Percentiles rank a stretch among this genome's conserved stretches.
Evolutionary conservation across 2,888 invertebrate species (phyloP).

Genomic region (Eretmocerus hayati): DNA sequence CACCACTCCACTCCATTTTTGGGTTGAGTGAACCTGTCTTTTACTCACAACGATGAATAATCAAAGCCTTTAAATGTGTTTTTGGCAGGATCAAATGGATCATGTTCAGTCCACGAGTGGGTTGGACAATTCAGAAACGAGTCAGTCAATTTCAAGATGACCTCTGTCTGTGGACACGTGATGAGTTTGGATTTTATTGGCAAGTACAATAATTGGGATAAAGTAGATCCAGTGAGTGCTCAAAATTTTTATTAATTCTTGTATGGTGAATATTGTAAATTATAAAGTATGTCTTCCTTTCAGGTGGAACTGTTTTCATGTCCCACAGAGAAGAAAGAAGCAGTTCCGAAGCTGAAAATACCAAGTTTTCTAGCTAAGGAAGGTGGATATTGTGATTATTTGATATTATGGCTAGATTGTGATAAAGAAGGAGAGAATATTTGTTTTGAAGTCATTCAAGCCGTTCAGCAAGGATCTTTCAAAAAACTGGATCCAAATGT

Average conservation of each 20-base stretch:
- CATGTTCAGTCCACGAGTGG: slow-evolving; percentile 95
- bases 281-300: slow-evolving; percentile 7
- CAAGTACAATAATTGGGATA: slow-evolving; percentile 97
- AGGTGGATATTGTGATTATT: slow-evolving; percentile 76
- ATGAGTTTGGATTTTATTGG: slow-evolving; percentile 88
- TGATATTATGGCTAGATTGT: slow-evolving; percentile 98
- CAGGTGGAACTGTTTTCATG: slow-evolving; percentile 84
- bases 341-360: slow-evolving; percentile 87
- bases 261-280: slow-evolving; percentile 4
- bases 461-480: slow-evolving; percentile 61
- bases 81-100: slow-evolving; percentile 81
- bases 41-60: no score
- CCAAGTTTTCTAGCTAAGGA: slow-evolving; percentile 81
- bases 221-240: slow-evolving; percentile 83
- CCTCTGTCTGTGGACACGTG: slow-evolving; percentile 98
- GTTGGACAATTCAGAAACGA: slow-evolving; percentile 70
- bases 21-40: no score
- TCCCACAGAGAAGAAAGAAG: slow-evolving; percentile 93
- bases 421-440: slow-evolving; percentile 99
- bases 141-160: slow-evolving; percentile 81
- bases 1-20: no score
- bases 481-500: slow-evolving; percentile 53
- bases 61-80: no score
- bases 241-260: no score
- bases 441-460: slow-evolving; percentile 84